Evolutionary conservation across 2,888 invertebrate genomes (phyloP).

Genomic region (Temnothorax rugatulus): DNA sequence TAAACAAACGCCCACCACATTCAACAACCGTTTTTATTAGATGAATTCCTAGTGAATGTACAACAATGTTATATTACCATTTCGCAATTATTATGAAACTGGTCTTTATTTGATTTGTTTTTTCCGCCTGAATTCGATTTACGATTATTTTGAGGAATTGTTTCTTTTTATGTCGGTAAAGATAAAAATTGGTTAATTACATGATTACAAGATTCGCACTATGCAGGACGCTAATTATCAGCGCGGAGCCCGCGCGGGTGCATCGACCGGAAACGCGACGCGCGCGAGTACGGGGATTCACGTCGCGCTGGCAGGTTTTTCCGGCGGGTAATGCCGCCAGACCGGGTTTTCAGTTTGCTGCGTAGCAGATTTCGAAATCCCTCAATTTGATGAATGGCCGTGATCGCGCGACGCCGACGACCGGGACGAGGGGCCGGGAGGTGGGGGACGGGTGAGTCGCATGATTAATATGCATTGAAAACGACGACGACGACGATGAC

Average conservation of each 20-base stretch:
- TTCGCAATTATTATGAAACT: neutral
- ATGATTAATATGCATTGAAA: conserved; percentile 83
- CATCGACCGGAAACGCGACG: conserved; percentile 46
- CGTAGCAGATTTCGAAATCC: conserved; percentile 79
- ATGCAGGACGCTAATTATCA: conserved; percentile 49
- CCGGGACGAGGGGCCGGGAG: conserved; percentile 36
- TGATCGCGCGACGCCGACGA: conserved; percentile 65
- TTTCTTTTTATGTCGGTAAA: neutral
- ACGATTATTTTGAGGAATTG: neutral
- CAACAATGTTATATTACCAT: neutral
- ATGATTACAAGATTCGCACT: conserved; percentile 2
- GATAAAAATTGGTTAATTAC: conserved; percentile 2
- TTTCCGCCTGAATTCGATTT: neutral
- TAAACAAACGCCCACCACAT: conserved; percentile 1
- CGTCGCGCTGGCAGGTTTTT: conserved; percentile 48
- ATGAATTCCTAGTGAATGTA: neutral
- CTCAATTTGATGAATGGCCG: conserved; percentile 81
- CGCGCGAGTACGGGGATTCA: neutral
- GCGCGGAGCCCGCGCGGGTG: conserved; percentile 36
- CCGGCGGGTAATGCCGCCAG: conserved; percentile 54
- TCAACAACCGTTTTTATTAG: neutral
- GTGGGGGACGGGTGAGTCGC: conserved; percentile 40
- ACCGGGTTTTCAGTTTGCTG: conserved; percentile 75
- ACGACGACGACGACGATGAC: conserved; percentile 66
- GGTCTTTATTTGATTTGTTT: neutral